Conservation (phyloP, 2,797 vertebrate genomes). For the Gobio occitaniae region DNA sequence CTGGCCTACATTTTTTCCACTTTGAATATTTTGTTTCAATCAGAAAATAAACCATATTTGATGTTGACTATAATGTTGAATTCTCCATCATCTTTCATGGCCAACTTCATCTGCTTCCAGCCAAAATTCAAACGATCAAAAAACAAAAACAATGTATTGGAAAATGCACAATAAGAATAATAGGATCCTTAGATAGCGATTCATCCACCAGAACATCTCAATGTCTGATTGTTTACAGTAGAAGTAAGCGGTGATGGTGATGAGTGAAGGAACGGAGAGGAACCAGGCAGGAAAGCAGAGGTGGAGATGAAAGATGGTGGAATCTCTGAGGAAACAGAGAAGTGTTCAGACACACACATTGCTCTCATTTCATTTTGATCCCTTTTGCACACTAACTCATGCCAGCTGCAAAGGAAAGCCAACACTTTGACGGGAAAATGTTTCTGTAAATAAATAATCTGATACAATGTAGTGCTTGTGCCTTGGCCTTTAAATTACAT, state of each 20-base stretch:
- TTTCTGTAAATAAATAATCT: slow-evolving; percentile 75
- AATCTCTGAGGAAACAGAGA: slow-evolving; percentile 50
- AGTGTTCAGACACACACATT: slow-evolving; percentile 45
- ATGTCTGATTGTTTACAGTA: slow-evolving; percentile 50
- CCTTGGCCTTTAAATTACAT: slow-evolving; percentile 63
- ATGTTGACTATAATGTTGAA: not conserved
- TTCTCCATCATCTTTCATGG: slow-evolving; percentile 3
- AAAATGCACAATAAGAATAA: slow-evolving; percentile 36
- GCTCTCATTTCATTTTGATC: slow-evolving; percentile 30
- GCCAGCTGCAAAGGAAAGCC: slow-evolving; percentile 64
- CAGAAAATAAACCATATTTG: not conserved
- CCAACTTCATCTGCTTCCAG: slow-evolving; percentile 12
- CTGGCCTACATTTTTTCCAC: slow-evolving; percentile 5
- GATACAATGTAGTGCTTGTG: slow-evolving; percentile 73
- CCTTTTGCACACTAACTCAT: slow-evolving; percentile 46
- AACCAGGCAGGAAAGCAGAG: slow-evolving; percentile 43
- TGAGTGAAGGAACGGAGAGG: slow-evolving; percentile 25
- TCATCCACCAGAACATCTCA: slow-evolving; percentile 47
- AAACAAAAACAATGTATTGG: slow-evolving; percentile 29
- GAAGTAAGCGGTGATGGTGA: slow-evolving; percentile 34
- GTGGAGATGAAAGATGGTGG: slow-evolving; percentile 54
- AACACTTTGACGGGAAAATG: slow-evolving; percentile 64
- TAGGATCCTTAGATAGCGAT: slow-evolving; percentile 33
- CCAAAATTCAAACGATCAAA: slow-evolving; percentile 28
- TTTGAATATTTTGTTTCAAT: slow-evolving; percentile 13